phyloP scores from a whole-genome alignment of 2,888 invertebrate species.

The Panzeria rudis region DNA sequence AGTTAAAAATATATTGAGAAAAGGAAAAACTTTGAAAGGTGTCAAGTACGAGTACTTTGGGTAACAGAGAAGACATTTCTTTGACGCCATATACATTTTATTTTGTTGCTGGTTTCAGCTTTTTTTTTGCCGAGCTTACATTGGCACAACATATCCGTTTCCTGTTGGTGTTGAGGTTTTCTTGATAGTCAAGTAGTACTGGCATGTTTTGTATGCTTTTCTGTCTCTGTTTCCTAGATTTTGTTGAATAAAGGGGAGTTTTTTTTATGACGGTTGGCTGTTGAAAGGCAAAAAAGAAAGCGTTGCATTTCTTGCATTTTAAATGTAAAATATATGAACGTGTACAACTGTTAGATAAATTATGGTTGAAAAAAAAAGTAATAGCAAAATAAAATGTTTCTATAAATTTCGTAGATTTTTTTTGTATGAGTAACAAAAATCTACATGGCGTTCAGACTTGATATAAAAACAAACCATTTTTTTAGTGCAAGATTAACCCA shows the following conservation, averaged over 20 bases:
- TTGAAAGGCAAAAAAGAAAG: constrained; percentile 27
- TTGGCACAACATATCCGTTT: constrained; percentile 71
- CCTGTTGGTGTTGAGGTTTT: constrained; percentile 68
- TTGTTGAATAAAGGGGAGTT: constrained; percentile 2
- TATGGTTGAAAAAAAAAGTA: constrained; percentile 27
- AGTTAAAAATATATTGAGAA: neutral
- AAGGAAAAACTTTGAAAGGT: constrained; percentile 57
- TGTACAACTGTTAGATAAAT: constrained; percentile 11
- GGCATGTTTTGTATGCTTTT: neutral
- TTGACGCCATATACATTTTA: constrained; percentile 43
- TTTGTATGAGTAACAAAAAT: constrained; percentile 7
- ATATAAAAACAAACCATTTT: neutral
- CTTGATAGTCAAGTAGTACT: constrained; percentile 40
- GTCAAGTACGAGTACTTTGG: constrained; percentile 50
- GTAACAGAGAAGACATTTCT: constrained; percentile 35
- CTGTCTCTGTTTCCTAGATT: neutral
- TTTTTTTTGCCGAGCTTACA: constrained; percentile 34
- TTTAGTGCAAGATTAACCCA: neutral
- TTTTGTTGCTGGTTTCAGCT: constrained; percentile 2
- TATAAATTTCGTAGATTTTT: constrained; percentile 13
- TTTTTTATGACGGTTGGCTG: constrained; percentile 7
- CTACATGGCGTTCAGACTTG: constrained; percentile 4
- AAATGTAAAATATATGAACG: constrained; percentile 43
- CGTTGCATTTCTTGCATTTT: constrained; percentile 45
- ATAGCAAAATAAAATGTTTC: constrained; percentile 9